Base-by-base conservation (phyloP, 2,888 invertebrate genomes). In the Agriopis aurantiaria region DNA sequence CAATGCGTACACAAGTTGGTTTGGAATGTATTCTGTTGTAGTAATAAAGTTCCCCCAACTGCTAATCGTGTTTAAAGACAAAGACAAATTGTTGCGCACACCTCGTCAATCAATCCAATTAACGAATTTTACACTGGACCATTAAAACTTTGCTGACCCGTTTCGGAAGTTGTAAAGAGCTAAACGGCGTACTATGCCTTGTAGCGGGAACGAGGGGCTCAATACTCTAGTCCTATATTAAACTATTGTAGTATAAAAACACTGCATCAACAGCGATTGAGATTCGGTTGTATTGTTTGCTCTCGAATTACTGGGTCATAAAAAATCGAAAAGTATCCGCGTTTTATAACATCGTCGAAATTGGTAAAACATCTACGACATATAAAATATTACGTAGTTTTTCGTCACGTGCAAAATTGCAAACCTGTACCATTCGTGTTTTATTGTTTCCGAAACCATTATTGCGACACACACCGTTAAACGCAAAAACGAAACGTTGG, bases 61-160 rank as follows among this genome's bases (percentile, higher is more conserved):
- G 71, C 72, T 75, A 76, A 74, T 78, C 75, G 67, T 74, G 70
- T 73, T 76, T 78, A 74, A 75, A 77, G 79, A 80, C 79, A 81
- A 74, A 81, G 80, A 82, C 80, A 80, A 84, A 83, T 78, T 81
- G 80, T 81, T 78, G 59, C 79, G 78, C 82, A 79, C 81, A 85
- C 84, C 84, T 84, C 82, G 83, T 85, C 86, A 85, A 84, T 88
- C 85, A 87, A 86, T 86, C 83, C 85, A 90, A 88, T 88, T 87
- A 85, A 79, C 84, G 74, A 85, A 88, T 89, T 89, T 88, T 84
- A 86, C 85, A 87, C 83, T 82, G 74, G 69, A 74, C 83, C 82
- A 87, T 89, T 90, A 88, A 88, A 90, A 90, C 84, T 89, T 89
- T 82, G 75, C 72, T 85, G 84, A 80, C 80, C 80, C 75, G 76